Conservation (phyloP, 2,113 vertebrate species). For the Collichthys lucidus region DNA sequence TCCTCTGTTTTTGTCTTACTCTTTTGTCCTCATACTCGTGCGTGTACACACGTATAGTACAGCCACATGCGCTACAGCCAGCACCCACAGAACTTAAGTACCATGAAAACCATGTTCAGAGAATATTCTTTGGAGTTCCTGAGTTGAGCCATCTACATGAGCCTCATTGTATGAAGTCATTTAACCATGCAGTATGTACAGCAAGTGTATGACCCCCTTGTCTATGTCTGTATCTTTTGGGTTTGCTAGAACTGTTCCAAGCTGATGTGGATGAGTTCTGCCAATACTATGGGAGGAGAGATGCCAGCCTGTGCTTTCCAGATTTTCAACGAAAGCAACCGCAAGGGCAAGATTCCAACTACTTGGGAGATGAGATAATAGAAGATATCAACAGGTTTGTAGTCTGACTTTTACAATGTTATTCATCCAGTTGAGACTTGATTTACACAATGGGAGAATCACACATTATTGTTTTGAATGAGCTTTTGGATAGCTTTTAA, state of each 20-base stretch:
- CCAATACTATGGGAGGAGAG: constrained; percentile 93
- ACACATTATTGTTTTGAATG: constrained; percentile 29
- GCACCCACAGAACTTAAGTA: constrained; percentile 1
- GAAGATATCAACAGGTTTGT: constrained; percentile 97
- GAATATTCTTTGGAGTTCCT: neutral
- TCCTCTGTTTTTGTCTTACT: constrained; percentile 15
- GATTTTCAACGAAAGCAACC: constrained; percentile 97
- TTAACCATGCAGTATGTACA: constrained; percentile 26
- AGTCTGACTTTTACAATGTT: constrained; percentile 82
- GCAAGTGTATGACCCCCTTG: constrained; percentile 72
- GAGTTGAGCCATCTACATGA: neutral
- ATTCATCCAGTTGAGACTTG: constrained; percentile 35
- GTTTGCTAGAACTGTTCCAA: constrained; percentile 93
- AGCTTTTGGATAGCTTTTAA: constrained; percentile 29
- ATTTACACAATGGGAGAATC: constrained; percentile 63
- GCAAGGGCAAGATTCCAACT: constrained; percentile 95
- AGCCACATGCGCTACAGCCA: constrained; percentile 1
- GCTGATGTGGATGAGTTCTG: constrained; percentile 98
- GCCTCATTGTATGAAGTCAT: constrained; percentile 15
- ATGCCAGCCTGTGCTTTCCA: constrained; percentile 94
- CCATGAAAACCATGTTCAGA: constrained; percentile 3
- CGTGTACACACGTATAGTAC: neutral
- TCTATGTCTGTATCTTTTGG: constrained; percentile 77
- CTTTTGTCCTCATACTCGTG: neutral
- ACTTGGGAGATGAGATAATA: constrained; percentile 94